A percentile compares a stretch with the other conserved stretches of the same genome.
Conservation (phyloP, 2,113 vertebrate genomes). For the Nematolebias whitei region DNA sequence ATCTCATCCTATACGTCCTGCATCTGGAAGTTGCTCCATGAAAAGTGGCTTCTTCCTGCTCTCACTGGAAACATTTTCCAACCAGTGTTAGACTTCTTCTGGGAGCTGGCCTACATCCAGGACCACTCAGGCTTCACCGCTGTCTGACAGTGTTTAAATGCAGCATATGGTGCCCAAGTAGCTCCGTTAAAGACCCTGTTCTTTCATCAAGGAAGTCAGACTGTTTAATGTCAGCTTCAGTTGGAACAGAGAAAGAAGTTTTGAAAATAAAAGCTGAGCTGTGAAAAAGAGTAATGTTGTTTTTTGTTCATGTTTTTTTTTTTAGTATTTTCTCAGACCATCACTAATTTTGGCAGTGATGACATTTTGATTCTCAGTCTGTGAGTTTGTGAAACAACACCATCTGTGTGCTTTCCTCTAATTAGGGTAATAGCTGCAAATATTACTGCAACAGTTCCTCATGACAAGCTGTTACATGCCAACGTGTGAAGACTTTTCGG, state of each 20-base stretch:
- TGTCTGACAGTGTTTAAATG: conserved; percentile 81
- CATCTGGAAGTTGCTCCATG: conserved; percentile 81
- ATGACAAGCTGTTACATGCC: conserved; percentile 81
- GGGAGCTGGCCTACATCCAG: conserved; percentile 81
- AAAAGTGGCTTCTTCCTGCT: conserved; percentile 83
- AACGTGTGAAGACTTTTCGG: conserved; percentile 71
- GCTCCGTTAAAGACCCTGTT: conserved; percentile 79
- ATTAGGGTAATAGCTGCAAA: conserved; percentile 84
- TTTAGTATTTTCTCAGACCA: conserved; percentile 59
- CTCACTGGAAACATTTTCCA: conserved; percentile 82
- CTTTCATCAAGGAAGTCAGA: conserved; percentile 69
- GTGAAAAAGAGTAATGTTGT: conserved; percentile 51
- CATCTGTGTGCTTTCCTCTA: conserved; percentile 84
- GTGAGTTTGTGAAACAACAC: conserved; percentile 80
- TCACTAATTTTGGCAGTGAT: conserved; percentile 80
- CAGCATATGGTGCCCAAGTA: conserved; percentile 82
- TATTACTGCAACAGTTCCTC: conserved; percentile 81
- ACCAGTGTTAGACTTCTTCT: conserved; percentile 77
- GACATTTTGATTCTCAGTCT: conserved; percentile 81
- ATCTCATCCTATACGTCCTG: conserved; percentile 66
- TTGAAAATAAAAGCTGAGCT: conserved; percentile 53
- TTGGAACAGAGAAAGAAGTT: conserved; percentile 53
- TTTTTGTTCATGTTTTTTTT: conserved; percentile 6
- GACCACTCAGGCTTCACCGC: conserved; percentile 80
- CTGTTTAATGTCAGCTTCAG: conserved; percentile 75